phyloP scores from a whole-genome alignment of 1,140 invertebrate genomes.

The Drosophila repletoides region DNA sequence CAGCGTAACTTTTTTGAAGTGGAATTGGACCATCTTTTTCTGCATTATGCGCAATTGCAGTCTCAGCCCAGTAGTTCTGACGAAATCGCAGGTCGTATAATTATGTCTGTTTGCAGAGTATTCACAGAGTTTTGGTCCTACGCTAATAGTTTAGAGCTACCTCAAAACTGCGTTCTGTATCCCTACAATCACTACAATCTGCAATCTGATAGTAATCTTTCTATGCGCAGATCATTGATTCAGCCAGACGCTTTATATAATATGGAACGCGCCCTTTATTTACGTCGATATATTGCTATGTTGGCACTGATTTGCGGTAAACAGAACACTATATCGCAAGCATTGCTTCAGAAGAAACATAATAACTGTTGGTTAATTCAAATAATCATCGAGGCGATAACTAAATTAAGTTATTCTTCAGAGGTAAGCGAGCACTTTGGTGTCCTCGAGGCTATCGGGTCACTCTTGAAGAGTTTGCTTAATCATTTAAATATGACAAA shows the following conservation, averaged over 20 bases:
- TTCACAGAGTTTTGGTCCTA: constrained; percentile 62
- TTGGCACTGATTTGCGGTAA: constrained; percentile 57
- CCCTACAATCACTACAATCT: constrained; percentile 45
- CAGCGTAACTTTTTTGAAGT: constrained; percentile 51
- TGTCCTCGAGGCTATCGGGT: constrained; percentile 54
- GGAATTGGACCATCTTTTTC: constrained; percentile 59
- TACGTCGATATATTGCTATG: constrained; percentile 65
- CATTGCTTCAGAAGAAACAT: constrained; percentile 42
- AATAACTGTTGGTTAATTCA: constrained; percentile 50
- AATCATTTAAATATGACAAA: background rate
- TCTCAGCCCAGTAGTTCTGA: constrained; percentile 15
- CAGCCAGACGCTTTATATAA: constrained; percentile 37
- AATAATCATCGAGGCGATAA: constrained; percentile 51
- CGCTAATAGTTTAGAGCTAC: constrained; percentile 45
- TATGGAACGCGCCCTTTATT: constrained; percentile 43
- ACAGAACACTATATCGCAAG: constrained; percentile 19
- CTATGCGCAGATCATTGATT: constrained; percentile 13
- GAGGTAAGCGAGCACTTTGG: constrained; percentile 65
- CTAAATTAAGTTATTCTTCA: constrained; percentile 59
- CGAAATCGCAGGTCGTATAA: constrained; percentile 9
- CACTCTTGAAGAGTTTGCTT: constrained; percentile 53
- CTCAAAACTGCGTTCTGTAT: constrained; percentile 53
- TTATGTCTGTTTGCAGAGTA: constrained; percentile 52
- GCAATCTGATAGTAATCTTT: constrained; percentile 6
- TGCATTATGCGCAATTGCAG: constrained; percentile 54